These are phyloP conservation scores for Piprites chloris DNA, from an alignment of 2,113 vertebrate genomes.

Conservation along the genomic window DNA sequence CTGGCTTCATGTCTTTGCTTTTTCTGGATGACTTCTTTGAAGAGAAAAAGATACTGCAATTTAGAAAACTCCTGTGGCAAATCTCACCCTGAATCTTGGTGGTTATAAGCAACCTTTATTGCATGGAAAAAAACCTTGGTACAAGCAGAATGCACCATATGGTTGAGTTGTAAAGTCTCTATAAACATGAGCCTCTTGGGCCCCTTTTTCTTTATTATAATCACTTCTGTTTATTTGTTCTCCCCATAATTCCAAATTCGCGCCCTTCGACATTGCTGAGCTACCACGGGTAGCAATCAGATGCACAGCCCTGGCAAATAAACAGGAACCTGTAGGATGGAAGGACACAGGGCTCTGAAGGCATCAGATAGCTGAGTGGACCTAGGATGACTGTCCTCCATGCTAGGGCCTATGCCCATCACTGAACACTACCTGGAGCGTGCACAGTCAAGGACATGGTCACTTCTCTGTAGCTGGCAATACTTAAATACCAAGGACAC, in stretches of 20 bases:
- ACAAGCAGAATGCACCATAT: not conserved
- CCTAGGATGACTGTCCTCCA: too few relatives aligned
- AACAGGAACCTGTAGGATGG: not conserved
- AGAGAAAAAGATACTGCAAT: not conserved
- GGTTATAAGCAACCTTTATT: not conserved
- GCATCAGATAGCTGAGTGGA: not conserved
- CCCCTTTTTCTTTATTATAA: not conserved
- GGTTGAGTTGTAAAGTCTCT: not conserved
- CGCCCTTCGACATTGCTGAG: not conserved
- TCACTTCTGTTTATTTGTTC: not conserved
- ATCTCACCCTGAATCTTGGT: not conserved
- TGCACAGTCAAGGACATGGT: rapidly evolving
- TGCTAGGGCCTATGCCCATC: not conserved
- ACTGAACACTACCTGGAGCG: not conserved
- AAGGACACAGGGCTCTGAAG: not conserved
- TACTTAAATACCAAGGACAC: not conserved
- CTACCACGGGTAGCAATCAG: not conserved
- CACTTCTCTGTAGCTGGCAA: not conserved
- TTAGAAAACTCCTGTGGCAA: not conserved
- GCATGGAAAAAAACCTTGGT: not conserved
- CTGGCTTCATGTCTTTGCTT: not conserved
- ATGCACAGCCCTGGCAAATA: not conserved
- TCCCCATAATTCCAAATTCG: not conserved
- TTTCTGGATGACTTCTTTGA: not conserved
- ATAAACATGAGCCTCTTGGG: not conserved